Evolutionary conservation across 2,113 vertebrate genomes (phyloP).

Genomic region (Amazona vittata): DNA sequence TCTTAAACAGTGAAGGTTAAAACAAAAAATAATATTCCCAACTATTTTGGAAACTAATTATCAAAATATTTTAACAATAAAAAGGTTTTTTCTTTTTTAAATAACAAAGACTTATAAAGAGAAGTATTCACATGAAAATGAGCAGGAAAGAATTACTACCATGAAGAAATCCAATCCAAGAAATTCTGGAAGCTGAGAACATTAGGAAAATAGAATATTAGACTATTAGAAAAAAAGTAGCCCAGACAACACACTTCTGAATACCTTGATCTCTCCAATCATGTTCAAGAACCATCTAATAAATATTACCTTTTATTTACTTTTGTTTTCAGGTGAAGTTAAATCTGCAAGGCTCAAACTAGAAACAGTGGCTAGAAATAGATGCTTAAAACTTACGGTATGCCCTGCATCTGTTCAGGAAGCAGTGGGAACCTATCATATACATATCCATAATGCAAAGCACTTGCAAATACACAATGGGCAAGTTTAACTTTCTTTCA

Average conservation of each 20-base stretch:
- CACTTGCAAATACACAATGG: not conserved
- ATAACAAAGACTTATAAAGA: not conserved
- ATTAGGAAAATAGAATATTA: too few species aligned
- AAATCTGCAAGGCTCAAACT: not conserved
- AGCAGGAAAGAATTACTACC: not conserved
- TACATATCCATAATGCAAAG: not conserved
- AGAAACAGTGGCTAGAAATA: not conserved
- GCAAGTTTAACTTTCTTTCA: not conserved
- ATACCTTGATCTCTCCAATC: not conserved
- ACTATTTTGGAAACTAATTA: not conserved
- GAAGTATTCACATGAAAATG: not conserved
- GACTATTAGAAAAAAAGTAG: not conserved
- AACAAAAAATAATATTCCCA: not conserved
- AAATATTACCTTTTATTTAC: not conserved
- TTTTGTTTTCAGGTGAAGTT: not conserved
- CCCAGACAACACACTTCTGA: not conserved
- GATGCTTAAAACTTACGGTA: not conserved
- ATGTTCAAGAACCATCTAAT: not conserved
- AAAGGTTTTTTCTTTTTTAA: not conserved
- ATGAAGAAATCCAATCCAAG: not conserved
- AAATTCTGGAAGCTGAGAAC: not conserved
- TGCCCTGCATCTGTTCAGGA: not conserved
- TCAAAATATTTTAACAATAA: not conserved
- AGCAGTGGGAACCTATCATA: not conserved
- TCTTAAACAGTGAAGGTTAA: not conserved